Percentiles rank a stretch among this genome's conserved stretches.
Conservation (phyloP, 2,797 vertebrate species). For the Lateolabrax maculatus region DNA sequence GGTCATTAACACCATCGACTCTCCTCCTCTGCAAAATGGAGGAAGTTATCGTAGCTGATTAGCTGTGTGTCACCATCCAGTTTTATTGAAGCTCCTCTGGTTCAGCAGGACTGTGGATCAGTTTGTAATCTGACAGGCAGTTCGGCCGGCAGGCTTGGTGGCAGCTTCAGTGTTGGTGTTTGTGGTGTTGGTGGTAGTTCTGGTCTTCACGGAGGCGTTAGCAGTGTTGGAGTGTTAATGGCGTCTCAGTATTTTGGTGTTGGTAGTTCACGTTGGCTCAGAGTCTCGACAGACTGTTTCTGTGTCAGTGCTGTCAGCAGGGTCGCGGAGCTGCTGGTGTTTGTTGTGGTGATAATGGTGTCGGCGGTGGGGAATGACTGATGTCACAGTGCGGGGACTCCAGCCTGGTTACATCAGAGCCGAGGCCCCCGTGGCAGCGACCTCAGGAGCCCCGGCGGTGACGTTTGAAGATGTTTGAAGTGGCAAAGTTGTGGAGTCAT, state of each 20-base stretch:
- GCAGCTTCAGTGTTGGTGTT: too few relatives aligned
- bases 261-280: neutral
- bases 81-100: too few relatives aligned
- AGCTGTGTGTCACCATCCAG: neutral
- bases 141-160: too few relatives aligned
- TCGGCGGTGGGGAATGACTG: neutral
- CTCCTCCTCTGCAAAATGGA: too few relatives aligned
- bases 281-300: neutral
- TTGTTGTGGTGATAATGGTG: conserved; percentile 11
- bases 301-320: neutral
- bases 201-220: neutral
- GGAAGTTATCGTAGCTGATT: neutral
- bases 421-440: neutral
- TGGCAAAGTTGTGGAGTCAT: conserved; percentile 36
- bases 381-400: conserved; percentile 2
- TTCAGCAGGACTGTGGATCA: too few relatives aligned
- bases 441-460: neutral
- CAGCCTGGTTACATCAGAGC: conserved; percentile 9
- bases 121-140: too few relatives aligned
- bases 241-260: neutral
- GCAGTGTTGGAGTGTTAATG: neutral
- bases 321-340: neutral
- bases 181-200: too few relatives aligned
- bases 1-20: too few relatives aligned
- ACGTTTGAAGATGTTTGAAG: conserved; percentile 39